A percentile compares a stretch with the other conserved stretches of the same genome.
Evolutionary conservation across 2,113 vertebrate species (phyloP).

Genomic region (Clarias gariepinus): DNA sequence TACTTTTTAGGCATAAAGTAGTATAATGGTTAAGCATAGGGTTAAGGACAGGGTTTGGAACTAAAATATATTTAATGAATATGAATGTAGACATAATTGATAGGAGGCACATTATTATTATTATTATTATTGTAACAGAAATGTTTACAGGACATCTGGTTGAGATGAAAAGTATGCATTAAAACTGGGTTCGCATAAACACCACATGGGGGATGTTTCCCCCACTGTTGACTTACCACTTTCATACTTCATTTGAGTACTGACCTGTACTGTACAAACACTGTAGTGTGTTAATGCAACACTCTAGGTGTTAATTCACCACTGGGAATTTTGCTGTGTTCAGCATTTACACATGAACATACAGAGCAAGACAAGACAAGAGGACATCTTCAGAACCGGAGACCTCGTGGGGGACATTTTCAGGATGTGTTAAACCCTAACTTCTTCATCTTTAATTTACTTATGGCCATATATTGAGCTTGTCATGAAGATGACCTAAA

Average conservation of each 20-base stretch:
- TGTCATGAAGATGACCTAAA: too few relatives aligned
- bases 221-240: background rate
- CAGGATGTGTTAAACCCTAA: too few relatives aligned
- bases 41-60: background rate
- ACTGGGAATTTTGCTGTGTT: too few relatives aligned
- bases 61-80: background rate
- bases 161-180: background rate
- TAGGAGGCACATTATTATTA: background rate
- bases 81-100: background rate
- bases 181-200: background rate
- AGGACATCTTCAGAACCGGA: too few relatives aligned
- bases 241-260: background rate
- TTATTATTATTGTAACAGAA: background rate
- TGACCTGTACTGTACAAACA: too few relatives aligned
- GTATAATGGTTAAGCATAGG: background rate
- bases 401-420: too few relatives aligned
- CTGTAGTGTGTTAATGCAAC: too few relatives aligned
- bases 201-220: background rate
- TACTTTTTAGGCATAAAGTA: background rate
- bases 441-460: background rate
- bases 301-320: too few relatives aligned
- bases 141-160: background rate
- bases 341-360: background rate
- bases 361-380: background rate
- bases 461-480: background rate